Evolutionary conservation across 2,888 invertebrate species (phyloP), one percentile per base, ranked within the genome.

Genomic region (Empis stercorea): DNA sequence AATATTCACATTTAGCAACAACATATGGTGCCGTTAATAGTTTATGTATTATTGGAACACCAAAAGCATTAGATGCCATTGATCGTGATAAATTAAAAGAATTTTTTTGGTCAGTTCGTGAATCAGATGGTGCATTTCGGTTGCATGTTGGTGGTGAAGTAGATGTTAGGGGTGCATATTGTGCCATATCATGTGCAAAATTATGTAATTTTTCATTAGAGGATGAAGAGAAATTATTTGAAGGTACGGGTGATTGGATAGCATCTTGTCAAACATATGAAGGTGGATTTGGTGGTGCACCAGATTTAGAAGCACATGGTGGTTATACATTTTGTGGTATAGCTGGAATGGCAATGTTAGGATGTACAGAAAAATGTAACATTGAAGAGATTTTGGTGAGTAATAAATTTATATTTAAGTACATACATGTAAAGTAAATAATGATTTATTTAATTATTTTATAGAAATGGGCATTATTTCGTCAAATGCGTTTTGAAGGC

Each of bases 311-410:
- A 70, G 97, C 99, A 7, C 99, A 99, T 72, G 99, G 99, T 3
- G 99, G 99, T n/a, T 99, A 99, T 69, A 85, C 96, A 1, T 99
- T 92, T 70, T 99, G 99, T 75, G 97, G 91, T 1, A 76, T 96
- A 52, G 94, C 97, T 45, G 79, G 91, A 1, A 73, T 99, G 40
- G 80, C 87, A 4, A 71, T 99, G 50, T 73, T 99, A 14, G 81
- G 83, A 54, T 80, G 80, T 61, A 78, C 83, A 36, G 72, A 81
- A 55, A 70, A 84, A 27, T 86, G 87, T 70, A 81, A 92, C 68
- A 68, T 84, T 46, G 78, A 82, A 61, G 76, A 83, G 7, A 71
- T 96, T 47, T 66, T 87, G 62, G 80, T 79, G 70, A 60, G 10
- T 9, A 10, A 20, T 38, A 30, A 4, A 10, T 37, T 37, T 14